Conservation (phyloP, 2,888 invertebrate species). For the Drosophila putrida region DNA sequence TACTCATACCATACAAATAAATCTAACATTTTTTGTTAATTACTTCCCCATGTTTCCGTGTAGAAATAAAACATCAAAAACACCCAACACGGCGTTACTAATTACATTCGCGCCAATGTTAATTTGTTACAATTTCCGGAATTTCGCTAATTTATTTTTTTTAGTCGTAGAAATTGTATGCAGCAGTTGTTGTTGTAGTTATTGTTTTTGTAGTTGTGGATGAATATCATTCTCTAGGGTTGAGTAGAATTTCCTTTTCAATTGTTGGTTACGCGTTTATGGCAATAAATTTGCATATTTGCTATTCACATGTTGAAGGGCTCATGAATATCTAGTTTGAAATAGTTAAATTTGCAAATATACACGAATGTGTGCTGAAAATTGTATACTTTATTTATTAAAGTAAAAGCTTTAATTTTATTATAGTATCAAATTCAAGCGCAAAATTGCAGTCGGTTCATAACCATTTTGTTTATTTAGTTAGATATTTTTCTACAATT, state of each 20-base stretch:
- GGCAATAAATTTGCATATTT: slow-evolving; percentile 67
- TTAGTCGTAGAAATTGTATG: slow-evolving; percentile 71
- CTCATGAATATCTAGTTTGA: slow-evolving; percentile 18
- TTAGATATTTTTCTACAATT: no score
- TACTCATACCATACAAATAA: slow-evolving; percentile 9
- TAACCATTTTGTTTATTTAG: no score
- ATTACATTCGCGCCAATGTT: slow-evolving; percentile 80
- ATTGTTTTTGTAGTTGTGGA: slow-evolving; percentile 29
- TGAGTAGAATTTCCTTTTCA: slow-evolving; percentile 62
- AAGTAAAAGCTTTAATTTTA: neutral
- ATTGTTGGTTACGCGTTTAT: slow-evolving; percentile 49
- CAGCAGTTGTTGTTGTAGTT: slow-evolving; percentile 19
- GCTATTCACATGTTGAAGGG: slow-evolving; percentile 25
- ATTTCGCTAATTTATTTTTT: slow-evolving; percentile 79
- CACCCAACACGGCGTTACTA: slow-evolving; percentile 77
- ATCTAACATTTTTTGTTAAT: slow-evolving; percentile 31
- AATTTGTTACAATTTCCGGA: slow-evolving; percentile 84
- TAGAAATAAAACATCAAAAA: slow-evolving; percentile 17
- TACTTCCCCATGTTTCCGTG: slow-evolving; percentile 34
- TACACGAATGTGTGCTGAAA: neutral
- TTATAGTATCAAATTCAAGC: neutral
- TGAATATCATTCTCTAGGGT: slow-evolving; percentile 39
- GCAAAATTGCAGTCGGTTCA: no score
- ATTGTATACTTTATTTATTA: neutral
- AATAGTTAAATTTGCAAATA: neutral